Evolutionary conservation across 2,113 vertebrate species (phyloP), one percentile per base, ranked within the genome.

Genomic region (Cairina moschata): DNA sequence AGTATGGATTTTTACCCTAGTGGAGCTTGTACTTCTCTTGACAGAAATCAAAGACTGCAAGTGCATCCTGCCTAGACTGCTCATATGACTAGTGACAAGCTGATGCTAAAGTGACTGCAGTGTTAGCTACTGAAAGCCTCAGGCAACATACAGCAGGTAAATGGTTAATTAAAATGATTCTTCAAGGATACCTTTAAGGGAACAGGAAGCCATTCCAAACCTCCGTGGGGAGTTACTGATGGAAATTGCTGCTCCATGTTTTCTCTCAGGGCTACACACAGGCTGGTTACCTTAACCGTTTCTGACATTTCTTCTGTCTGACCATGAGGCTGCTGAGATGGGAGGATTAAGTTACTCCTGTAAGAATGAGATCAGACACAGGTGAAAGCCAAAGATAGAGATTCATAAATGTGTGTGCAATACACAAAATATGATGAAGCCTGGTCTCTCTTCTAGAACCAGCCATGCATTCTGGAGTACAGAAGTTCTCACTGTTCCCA

Each of bases 141-240:
- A 17, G 96, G 97, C 96, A 94, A 92, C 2, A 5, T 91, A 75
- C 91, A 94, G 89, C 59, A 94, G 88, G 90, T 94, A 97, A 97
- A 96, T 0, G 72, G 91, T 96, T 97, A 97, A 97, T 95, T 96
- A 97, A 97, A 96, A 91, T 44, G 46, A 68, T 92, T 94, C 93
- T 95, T 95, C 88, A 83, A 94, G 93, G 82, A 80, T 95, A 90
- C 74, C 95, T 87, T 56, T 79, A 87, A 88, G 77, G 93, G 80
- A 88, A 91, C 73, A 46, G 77, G 71, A 69, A 91, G 21, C 65
- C 72, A 74, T 96, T 96, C 86, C 91, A 91, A 88, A 73, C 66
- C 94, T 93, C 92, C 0, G 0, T 86, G 36, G 83, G 84, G 78
- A 95, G 74, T 94, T 97, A 93, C 69, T 89, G 94, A 93, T 94